A percentile compares a stretch with the other conserved stretches of the same genome.
Conservation (phyloP, 2,113 vertebrate genomes). For the Gadus chalcogrammus region DNA sequence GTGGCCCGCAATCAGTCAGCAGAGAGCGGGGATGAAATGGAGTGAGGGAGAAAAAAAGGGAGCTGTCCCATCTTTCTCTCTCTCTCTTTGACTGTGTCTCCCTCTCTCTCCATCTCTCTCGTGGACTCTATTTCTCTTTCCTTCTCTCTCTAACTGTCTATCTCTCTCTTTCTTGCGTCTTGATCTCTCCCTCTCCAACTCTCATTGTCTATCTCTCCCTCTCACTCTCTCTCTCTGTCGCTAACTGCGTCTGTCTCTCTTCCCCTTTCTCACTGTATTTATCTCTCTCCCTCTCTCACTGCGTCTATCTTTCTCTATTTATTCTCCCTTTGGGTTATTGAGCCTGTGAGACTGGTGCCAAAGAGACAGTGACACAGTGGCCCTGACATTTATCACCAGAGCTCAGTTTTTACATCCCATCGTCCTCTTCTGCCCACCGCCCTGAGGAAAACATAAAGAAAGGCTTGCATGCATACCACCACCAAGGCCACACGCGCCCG, state of each 20-base stretch:
- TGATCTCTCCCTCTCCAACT: conserved; percentile 26
- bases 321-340: no score
- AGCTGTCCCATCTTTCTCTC: conserved; percentile 5
- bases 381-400: conserved; percentile 37
- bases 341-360: conserved; percentile 17
- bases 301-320: no score
- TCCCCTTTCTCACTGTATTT: no score
- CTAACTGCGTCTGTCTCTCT: no score
- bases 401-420: conserved; percentile 46
- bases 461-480: background rate
- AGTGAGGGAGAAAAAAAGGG: conserved; percentile 22
- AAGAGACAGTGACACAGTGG: conserved; percentile 45
- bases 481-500: no score
- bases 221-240: no score
- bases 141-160: no score
- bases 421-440: conserved; percentile 44
- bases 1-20: conserved; percentile 32
- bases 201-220: no score
- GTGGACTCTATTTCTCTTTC: background rate
- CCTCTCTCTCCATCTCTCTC: conserved; percentile 1
- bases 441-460: conserved; percentile 38
- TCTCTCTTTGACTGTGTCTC: conserved; percentile 3
- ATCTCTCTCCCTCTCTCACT: no score
- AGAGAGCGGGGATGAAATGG: conserved; percentile 5
- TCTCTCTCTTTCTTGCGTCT: conserved; percentile 12